Percentiles rank a stretch among this genome's conserved stretches.
Conservation (phyloP, 2,113 vertebrate species). For the Podocnemis expansa region DNA sequence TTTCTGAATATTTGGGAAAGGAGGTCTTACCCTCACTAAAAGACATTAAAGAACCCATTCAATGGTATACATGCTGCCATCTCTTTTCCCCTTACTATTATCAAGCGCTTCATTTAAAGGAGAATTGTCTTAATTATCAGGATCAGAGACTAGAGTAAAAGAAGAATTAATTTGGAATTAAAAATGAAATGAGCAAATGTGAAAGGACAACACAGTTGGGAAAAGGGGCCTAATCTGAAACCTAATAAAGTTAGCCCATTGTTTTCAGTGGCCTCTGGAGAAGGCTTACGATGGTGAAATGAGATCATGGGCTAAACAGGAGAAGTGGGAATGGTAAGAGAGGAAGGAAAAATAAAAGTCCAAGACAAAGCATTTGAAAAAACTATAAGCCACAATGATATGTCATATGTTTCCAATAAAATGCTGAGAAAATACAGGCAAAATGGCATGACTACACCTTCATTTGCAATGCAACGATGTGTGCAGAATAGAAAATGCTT, state of each 20-base stretch:
- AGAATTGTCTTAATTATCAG: neutral
- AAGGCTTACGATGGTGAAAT: neutral
- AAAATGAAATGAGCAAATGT: neutral
- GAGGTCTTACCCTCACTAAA: neutral
- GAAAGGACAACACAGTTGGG: neutral
- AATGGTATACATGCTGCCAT: fast-evolving
- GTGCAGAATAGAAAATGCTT: neutral
- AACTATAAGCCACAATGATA: neutral
- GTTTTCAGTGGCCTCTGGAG: neutral
- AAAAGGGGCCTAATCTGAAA: fast-evolving
- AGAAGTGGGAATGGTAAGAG: neutral
- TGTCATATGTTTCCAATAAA: neutral
- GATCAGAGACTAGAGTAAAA: neutral
- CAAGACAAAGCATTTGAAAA: neutral
- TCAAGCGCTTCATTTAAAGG: neutral
- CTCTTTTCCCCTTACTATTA: neutral
- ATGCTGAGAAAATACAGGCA: fast-evolving
- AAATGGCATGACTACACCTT: neutral
- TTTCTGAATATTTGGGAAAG: neutral
- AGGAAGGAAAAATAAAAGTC: neutral
- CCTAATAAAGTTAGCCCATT: neutral
- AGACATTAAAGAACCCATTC: neutral
- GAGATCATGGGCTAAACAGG: neutral
- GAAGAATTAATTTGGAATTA: neutral
- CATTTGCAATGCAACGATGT: neutral